Evolutionary conservation across 2,888 invertebrate genomes (phyloP).

Genomic region (Pandemis heparana): DNA sequence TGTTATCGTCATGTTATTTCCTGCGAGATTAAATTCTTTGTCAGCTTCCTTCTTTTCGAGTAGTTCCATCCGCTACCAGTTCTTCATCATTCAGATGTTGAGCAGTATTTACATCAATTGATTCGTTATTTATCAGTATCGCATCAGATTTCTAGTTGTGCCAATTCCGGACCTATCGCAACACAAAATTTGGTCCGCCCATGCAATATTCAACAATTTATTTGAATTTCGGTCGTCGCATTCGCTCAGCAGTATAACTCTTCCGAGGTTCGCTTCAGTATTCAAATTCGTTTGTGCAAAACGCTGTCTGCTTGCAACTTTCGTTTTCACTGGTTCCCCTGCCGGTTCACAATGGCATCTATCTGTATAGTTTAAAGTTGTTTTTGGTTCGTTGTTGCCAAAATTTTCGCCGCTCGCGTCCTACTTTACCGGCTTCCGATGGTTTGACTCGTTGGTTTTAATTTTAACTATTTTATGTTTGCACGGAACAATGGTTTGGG

Average conservation of each 20-base stretch:
- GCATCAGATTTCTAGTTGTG: neutral
- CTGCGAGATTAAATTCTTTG: neutral
- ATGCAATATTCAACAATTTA: slow-evolving; percentile 38
- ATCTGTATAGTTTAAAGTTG: slow-evolving; percentile 49
- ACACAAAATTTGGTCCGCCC: slow-evolving; percentile 29
- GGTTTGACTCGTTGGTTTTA: slow-evolving; percentile 75
- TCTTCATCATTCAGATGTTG: slow-evolving; percentile 3
- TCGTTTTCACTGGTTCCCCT: slow-evolving; percentile 72
- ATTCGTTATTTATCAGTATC: neutral
- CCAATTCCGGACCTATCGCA: slow-evolving; percentile 38
- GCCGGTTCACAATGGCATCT: slow-evolving; percentile 55
- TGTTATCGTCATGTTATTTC: neutral
- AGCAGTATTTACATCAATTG: neutral
- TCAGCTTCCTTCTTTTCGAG: neutral
- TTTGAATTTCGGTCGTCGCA: slow-evolving; percentile 31
- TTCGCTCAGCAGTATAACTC: slow-evolving; percentile 29
- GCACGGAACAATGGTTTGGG: slow-evolving; percentile 49
- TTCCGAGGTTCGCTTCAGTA: slow-evolving; percentile 55
- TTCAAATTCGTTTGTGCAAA: slow-evolving; percentile 83
- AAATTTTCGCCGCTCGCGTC: slow-evolving; percentile 79
- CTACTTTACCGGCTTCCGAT: slow-evolving; percentile 76
- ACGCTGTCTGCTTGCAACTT: slow-evolving; percentile 72
- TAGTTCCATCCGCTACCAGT: slow-evolving; percentile 3
- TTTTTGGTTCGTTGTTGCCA: slow-evolving; percentile 52
- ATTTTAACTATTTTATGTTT: slow-evolving; percentile 75